These are phyloP conservation scores for Protobothrops flavoviridis DNA, from an alignment of 2,113 vertebrate genomes.

Conservation along the genomic window DNA sequence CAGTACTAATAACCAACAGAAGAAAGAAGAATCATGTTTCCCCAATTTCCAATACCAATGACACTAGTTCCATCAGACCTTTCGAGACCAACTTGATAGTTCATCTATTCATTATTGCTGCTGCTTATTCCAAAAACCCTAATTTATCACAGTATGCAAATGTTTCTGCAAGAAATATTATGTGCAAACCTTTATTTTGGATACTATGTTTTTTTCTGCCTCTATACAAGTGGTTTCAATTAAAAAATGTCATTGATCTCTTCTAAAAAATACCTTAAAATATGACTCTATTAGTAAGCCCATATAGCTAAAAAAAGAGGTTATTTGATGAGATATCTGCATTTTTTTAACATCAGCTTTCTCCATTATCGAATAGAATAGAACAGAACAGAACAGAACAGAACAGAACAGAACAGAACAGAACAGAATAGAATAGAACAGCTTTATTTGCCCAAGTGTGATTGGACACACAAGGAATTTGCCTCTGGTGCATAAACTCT, in stretches of 20 bases:
- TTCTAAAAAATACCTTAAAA: not conserved
- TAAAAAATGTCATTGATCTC: not conserved
- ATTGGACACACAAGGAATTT: too few relatives aligned
- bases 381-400: too few relatives aligned
- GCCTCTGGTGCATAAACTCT: too few relatives aligned
- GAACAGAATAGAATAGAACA: not conserved
- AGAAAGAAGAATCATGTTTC: not conserved
- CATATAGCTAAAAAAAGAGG: not conserved
- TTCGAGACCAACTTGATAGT: not conserved
- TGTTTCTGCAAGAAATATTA: not conserved
- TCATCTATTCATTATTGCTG: not conserved
- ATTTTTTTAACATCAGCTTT: not conserved
- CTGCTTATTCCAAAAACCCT: not conserved
- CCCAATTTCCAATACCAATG: not conserved
- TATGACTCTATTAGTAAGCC: not conserved
- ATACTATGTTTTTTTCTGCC: not conserved
- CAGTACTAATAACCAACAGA: not conserved
- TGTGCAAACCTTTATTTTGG: not conserved
- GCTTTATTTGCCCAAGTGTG: too few relatives aligned
- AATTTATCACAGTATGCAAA: not conserved
- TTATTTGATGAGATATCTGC: not conserved
- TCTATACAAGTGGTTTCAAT: not conserved
- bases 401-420: too few relatives aligned
- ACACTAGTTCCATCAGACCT: not conserved
- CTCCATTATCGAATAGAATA: not conserved